A percentile compares a stretch with the other conserved stretches of the same genome.
Conservation (phyloP, 1,140 invertebrate genomes). For the Hylaeus anthracinus region DNA sequence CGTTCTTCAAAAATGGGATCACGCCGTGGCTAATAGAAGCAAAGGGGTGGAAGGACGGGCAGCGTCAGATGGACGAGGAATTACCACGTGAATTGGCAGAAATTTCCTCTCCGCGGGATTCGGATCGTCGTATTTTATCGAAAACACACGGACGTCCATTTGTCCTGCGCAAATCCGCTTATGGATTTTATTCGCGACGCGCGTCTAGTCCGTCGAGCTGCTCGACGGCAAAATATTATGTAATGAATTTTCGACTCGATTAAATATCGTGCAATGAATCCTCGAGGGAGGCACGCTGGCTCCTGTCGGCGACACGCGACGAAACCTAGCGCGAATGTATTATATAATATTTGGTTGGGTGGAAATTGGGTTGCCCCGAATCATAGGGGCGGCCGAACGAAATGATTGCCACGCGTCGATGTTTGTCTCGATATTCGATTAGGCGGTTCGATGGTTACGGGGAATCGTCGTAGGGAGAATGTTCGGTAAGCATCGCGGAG, state of each 20-base stretch:
- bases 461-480: no score
- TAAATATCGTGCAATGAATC: not conserved
- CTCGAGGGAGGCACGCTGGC: not conserved
- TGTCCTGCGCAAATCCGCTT: not conserved
- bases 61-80: not conserved
- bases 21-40: slow-evolving; percentile 3
- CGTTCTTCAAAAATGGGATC: slow-evolving; percentile 1
- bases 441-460: no score
- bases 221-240: slow-evolving; percentile 13
- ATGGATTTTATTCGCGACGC: not conserved
- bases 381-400: no score
- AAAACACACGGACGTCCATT: not conserved
- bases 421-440: no score
- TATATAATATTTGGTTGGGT: no score
- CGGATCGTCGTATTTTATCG: slow-evolving; percentile 5
- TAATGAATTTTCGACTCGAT: slow-evolving; percentile 9
- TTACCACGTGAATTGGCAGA: slow-evolving; percentile 29
- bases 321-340: not conserved
- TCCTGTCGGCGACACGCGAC: slow-evolving; percentile 1
- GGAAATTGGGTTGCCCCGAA: no score
- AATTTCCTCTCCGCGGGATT: slow-evolving; percentile 8
- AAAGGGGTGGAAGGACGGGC: not conserved
- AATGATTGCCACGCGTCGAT: no score
- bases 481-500: no score
- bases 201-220: not conserved